A percentile compares a stretch with the other conserved stretches of the same genome.
These are phyloP conservation scores for Neocrepidodera transversa DNA, from an alignment of 2,888 invertebrate species.

Conservation along the genomic window DNA sequence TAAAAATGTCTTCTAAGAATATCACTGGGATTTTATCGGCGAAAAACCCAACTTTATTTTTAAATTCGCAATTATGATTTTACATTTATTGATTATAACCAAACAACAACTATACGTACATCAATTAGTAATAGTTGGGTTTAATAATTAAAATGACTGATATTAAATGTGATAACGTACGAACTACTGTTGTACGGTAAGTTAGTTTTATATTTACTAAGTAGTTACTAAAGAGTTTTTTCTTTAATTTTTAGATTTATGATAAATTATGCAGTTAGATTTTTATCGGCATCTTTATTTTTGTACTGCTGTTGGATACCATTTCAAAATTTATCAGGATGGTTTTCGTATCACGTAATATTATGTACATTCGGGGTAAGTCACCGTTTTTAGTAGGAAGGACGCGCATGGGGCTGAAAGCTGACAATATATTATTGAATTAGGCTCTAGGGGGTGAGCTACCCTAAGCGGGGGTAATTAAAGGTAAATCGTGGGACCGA, in stretches of 20 bases:
- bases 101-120: neutral
- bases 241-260: conserved; percentile 42
- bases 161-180: neutral
- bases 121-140: neutral
- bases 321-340: conserved; percentile 45
- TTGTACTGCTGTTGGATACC: conserved; percentile 49
- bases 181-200: neutral
- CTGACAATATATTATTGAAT: no score
- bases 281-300: conserved; percentile 43
- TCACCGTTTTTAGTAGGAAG: no score
- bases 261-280: conserved; percentile 44
- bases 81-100: neutral
- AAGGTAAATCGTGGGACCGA: no score
- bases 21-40: neutral
- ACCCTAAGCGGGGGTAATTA: no score
- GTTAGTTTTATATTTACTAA: neutral
- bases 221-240: neutral
- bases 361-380: conserved; percentile 56
- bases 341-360: conserved; percentile 56
- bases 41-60: neutral
- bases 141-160: conserved; percentile 6
- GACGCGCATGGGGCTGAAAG: no score
- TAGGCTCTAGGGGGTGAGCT: no score
- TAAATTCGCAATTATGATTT: neutral
- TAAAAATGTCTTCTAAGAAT: no score